Evolutionary conservation across 1,140 invertebrate species (phyloP), one percentile per base, ranked within the genome.

Genomic region (Pectinophora gossypiella): DNA sequence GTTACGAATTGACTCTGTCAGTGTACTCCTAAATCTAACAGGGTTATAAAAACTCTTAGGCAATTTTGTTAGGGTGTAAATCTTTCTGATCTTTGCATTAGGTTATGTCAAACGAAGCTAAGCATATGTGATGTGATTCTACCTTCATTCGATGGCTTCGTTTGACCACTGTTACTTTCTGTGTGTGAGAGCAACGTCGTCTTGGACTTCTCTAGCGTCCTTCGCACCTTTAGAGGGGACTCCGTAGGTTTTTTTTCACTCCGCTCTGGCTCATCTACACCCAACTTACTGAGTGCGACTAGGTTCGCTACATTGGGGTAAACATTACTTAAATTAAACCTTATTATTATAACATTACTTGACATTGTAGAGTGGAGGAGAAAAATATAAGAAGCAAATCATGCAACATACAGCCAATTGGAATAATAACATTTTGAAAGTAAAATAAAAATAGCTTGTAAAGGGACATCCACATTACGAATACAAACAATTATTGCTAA

Each of bases 251-350:
- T 84, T 83, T 81, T 85, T 53, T 80, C 81, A 61, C 70, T 82
- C 54, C 73, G 47, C 56, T 85, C 81, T 51, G 77, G 64, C 65
- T 84, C 83, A 65, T 87, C 81, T 61, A 87, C 75, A 49, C 80
- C 84, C 84, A 87, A 81, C 61, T 84, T 85, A 85, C 84, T 87
- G 71, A 87, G 81, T 64, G 81, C 84, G 63, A 87, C 81, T 74
- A 87, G 84, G 75, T 83, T 87, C 40, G 79, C 84, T 87, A 85
- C 75, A 84, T 74, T 65, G 65, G 69, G 67, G 66, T 83, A 59
- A 78, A 78, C 38, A 71, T 69, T 40, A 40, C 16, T 45, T 23
- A 21, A 10, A 43, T 19, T 49, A 32, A 22, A 46, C 19, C n/a
- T n/a, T n/a, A n/a, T n/a, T n/a, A n/a, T n/a, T n/a, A n/a, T n/a